phyloP scores from a whole-genome alignment of 1,140 invertebrate genomes.

The Atopsyche davidsoni region DNA sequence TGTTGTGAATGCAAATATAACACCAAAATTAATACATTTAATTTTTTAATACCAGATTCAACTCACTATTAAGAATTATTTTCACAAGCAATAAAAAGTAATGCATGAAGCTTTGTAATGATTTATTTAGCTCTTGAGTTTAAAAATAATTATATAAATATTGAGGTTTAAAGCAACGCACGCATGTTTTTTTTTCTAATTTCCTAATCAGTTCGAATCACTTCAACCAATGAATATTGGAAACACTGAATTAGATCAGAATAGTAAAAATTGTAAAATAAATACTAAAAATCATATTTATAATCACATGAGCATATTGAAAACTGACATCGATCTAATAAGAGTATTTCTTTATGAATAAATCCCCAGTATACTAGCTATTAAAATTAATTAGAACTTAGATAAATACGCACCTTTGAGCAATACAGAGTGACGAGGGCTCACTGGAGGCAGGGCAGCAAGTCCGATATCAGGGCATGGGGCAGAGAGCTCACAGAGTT shows the following conservation, averaged over 20 bases:
- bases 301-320: too few species aligned
- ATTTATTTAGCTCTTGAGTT: too few species aligned
- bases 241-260: background rate
- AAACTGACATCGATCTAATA: too few species aligned
- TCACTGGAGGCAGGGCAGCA: constrained; percentile 23
- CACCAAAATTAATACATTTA: too few species aligned
- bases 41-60: too few species aligned
- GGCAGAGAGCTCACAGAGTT: constrained; percentile 23
- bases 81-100: too few species aligned
- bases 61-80: too few species aligned
- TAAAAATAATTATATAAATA: too few species aligned
- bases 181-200: background rate
- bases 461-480: constrained; percentile 28
- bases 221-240: background rate
- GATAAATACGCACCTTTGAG: constrained; percentile 21
- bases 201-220: background rate
- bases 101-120: too few species aligned
- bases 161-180: too few species aligned
- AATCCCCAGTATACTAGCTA: background rate
- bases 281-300: background rate
- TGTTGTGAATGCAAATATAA: too few species aligned
- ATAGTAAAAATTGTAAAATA: background rate
- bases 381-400: background rate
- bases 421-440: constrained; percentile 25
- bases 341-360: background rate